Base-by-base conservation (phyloP, 2,888 invertebrate species). In the Acanthosepion pharaonis region DNA sequence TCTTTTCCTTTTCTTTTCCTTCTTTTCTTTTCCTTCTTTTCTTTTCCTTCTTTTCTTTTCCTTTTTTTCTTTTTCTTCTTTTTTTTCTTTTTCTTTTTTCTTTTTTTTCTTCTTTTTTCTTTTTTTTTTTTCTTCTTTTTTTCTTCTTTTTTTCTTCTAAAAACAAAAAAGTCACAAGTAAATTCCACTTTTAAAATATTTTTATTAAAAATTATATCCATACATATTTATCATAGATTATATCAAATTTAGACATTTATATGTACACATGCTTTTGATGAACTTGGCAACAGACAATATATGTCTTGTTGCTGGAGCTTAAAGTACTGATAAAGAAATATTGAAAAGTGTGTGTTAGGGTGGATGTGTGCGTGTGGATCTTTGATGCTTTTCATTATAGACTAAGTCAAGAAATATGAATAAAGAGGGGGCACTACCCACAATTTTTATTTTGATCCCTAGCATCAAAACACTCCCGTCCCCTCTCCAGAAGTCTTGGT, bases 401-500 rank as follows among this genome's bases (percentile, higher is more conserved):
- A 78, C 78, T 33, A 78, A 78, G 78, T 78, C 78, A 78, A 33
- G 78, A 78, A n/a, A 78, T 78, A 9, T 78, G 78, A 78, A 78
- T 23, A 23, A 78, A 33, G 78, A n/a, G n/a, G 33, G 11, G 20
- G 33, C 78, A 15, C 33, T 18, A n/a, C 78, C n/a, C n/a, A n/a
- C 78, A 78, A 78, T 18, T 33, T 33, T 51, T 6, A 64, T 25
- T 42, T 28, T 23, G 20, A 78, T n/a, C 78, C 78, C n/a, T 33
- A 78, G 11, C 78, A n/a, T 78, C 23, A 23, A n/a, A 59, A 11
- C 78, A n/a, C 78, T 11, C 23, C n/a, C 78, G 4, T 78, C 15
- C 33, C 78, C 78, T 78, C 78, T 78, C 78, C 78, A 78, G 33
- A 78, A 78, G 78, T 78, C 78, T 78, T 78, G 78, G 78, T 78